A percentile compares a stretch with the other conserved stretches of the same genome.
phyloP scores from a whole-genome alignment of 2,113 vertebrate species.

The Zapus hudsonius region DNA sequence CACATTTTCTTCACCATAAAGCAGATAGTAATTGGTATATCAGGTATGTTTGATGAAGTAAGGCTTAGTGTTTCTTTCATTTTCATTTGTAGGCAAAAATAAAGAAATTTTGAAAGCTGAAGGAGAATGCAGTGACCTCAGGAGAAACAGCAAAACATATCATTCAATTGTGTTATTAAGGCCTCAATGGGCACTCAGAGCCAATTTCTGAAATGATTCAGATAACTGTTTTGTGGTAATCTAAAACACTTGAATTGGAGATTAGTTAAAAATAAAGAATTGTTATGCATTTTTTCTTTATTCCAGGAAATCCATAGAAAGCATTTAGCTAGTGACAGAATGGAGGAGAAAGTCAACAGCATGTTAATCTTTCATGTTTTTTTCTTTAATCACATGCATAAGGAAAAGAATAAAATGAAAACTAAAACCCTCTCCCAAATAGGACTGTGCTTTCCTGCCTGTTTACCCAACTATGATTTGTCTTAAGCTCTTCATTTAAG shows the following conservation, averaged over 20 bases:
- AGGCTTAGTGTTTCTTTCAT: background rate
- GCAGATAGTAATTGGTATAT: background rate
- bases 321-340: background rate
- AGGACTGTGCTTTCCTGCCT: background rate
- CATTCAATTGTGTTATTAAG: slow-evolving; percentile 43
- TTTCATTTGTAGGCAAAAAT: slow-evolving; percentile 34
- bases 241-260: slow-evolving; percentile 43
- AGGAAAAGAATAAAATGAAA: slow-evolving; percentile 18
- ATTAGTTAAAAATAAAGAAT: slow-evolving; percentile 53
- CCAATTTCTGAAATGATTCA: slow-evolving; percentile 51
- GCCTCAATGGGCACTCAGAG: background rate
- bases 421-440: slow-evolving; percentile 23
- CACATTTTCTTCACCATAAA: background rate
- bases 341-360: background rate
- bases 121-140: background rate
- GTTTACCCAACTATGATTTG: background rate
- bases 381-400: background rate
- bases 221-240: slow-evolving; percentile 38
- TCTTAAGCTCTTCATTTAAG: slow-evolving; percentile 62
- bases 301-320: slow-evolving; percentile 11
- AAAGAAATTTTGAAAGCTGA: background rate
- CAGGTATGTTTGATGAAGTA: background rate
- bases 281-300: background rate
- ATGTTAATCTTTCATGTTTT: background rate
- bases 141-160: background rate